phyloP scores from a whole-genome alignment of 2,888 invertebrate genomes.

The Alviniconcha strummeri region DNA sequence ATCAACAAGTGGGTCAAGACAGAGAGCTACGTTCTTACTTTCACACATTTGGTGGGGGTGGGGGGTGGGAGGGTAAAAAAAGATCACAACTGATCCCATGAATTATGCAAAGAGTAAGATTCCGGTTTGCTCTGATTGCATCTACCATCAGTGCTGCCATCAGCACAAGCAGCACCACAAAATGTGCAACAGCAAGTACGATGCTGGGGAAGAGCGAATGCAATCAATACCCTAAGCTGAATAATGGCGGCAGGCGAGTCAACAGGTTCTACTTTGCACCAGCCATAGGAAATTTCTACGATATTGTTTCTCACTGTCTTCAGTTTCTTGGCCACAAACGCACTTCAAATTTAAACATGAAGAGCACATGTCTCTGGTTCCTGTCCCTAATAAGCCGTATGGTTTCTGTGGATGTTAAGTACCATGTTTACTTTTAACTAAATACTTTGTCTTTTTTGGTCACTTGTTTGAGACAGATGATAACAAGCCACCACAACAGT shows the following conservation, averaged over 20 bases:
- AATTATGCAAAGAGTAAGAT: background rate
- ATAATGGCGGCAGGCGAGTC: slow-evolving; percentile 19
- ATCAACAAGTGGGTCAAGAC: no score
- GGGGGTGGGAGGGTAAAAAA: no score
- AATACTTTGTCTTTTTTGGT: background rate
- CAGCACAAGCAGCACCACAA: slow-evolving; percentile 8
- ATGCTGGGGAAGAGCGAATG: slow-evolving; percentile 6
- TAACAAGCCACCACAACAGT: no score
- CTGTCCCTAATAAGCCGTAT: background rate
- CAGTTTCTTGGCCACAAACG: background rate
- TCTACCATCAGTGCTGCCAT: background rate
- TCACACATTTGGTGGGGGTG: no score
- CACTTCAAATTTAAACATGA: no score
- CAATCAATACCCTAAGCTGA: slow-evolving; percentile 21
- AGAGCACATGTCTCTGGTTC: background rate
- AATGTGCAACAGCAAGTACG: slow-evolving; percentile 22
- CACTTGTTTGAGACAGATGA: no score
- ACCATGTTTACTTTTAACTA: background rate
- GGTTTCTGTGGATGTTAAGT: no score
- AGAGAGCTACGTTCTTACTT: no score
- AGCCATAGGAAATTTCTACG: background rate
- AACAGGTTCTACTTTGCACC: slow-evolving; percentile 12
- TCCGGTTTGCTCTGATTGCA: background rate
- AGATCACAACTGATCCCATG: background rate
- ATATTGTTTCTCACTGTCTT: slow-evolving; percentile 20